A percentile compares a stretch with the other conserved stretches of the same genome.
These are phyloP conservation scores for Platyura marginata DNA, from an alignment of 1,140 invertebrate species.

Conservation along the genomic window DNA sequence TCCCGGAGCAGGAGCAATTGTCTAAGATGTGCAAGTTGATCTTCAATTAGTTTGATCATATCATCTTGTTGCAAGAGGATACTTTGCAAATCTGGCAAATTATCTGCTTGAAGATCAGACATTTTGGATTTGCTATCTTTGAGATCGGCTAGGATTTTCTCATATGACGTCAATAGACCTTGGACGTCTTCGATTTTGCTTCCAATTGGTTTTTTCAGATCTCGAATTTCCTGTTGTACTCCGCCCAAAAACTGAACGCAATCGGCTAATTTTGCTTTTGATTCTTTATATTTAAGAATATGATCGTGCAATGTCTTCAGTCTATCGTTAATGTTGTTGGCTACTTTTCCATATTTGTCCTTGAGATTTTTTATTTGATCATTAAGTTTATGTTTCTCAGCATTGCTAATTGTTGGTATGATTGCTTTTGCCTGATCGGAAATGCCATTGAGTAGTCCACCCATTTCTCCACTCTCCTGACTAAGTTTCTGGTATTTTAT, in stretches of 20 bases:
- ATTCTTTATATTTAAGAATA: slow-evolving; percentile 60
- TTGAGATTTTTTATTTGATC: slow-evolving; percentile 59
- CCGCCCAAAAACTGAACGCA: slow-evolving; percentile 59
- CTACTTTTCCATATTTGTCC: slow-evolving; percentile 54
- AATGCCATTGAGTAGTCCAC: slow-evolving; percentile 49
- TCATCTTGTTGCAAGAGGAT: slow-evolving; percentile 69
- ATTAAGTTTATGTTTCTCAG: slow-evolving; percentile 60
- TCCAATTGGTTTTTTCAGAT: slow-evolving; percentile 68
- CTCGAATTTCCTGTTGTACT: slow-evolving; percentile 64
- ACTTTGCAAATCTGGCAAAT: slow-evolving; percentile 50
- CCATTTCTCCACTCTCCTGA: slow-evolving; percentile 50
- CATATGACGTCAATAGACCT: slow-evolving; percentile 54
- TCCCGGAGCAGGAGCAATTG: slow-evolving; percentile 63
- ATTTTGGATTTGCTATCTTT: slow-evolving; percentile 64
- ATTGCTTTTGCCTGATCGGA: slow-evolving; percentile 63
- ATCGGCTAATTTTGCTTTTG: slow-evolving; percentile 55
- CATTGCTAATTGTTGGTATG: slow-evolving; percentile 59
- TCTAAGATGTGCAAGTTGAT: slow-evolving; percentile 59
- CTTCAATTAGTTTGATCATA: slow-evolving; percentile 60
- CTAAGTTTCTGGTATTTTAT: slow-evolving; percentile 64
- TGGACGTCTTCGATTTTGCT: slow-evolving; percentile 69
- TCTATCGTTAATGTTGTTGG: slow-evolving; percentile 54
- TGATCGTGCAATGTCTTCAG: slow-evolving; percentile 47
- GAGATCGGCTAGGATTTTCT: slow-evolving; percentile 58
- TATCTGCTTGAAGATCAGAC: slow-evolving; percentile 53